phyloP scores from a whole-genome alignment of 2,113 vertebrate species.

The Leptodactylus fuscus region DNA sequence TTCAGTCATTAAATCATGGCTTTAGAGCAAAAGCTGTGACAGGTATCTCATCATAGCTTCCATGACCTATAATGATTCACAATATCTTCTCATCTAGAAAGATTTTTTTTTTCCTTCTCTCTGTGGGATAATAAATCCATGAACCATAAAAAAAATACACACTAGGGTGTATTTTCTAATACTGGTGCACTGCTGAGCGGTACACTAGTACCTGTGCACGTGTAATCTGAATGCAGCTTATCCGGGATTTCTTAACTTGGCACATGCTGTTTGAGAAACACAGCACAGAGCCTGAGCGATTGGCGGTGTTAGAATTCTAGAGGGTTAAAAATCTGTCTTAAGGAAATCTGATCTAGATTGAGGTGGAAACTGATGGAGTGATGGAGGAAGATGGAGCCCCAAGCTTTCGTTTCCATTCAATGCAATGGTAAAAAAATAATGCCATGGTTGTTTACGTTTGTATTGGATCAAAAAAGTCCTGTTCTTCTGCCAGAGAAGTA shows the following conservation, averaged over 20 bases:
- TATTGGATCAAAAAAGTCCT: no score
- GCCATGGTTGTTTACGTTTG: no score
- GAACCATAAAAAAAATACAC: background rate
- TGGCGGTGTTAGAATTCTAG: no score
- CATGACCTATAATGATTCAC: conserved; percentile 16
- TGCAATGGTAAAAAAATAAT: no score
- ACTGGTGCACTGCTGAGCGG: background rate
- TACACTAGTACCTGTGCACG: no score
- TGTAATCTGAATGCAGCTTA: background rate
- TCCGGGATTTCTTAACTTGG: background rate
- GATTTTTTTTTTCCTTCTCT: background rate
- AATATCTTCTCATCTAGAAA: background rate
- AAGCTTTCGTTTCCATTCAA: no score
- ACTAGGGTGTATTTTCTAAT: background rate
- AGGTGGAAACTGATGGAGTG: no score
- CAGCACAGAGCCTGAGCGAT: no score
- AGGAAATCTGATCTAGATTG: background rate
- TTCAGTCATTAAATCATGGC: conserved; percentile 17
- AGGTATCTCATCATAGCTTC: conserved; percentile 18
- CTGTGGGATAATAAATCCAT: background rate
- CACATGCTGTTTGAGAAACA: background rate
- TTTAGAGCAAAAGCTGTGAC: background rate
- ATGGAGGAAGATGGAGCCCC: no score
- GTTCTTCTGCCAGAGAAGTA: no score
- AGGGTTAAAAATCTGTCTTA: background rate